A percentile compares a stretch with the other conserved stretches of the same genome.
These are phyloP conservation scores for Neotoxoptera formosana DNA, from an alignment of 1,140 invertebrate species.

Conservation along the genomic window DNA sequence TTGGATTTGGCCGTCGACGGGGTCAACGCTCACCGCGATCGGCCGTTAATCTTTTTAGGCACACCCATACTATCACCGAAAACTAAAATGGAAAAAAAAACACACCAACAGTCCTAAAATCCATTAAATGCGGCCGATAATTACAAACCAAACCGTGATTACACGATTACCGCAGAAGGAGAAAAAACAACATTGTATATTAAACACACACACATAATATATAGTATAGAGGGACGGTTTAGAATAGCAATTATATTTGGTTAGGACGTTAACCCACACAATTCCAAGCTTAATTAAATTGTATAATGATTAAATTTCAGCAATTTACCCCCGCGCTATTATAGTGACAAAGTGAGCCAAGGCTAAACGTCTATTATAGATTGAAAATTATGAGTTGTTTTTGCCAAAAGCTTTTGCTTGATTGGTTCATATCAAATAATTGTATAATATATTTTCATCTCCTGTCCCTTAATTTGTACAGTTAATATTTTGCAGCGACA, in stretches of 20 bases:
- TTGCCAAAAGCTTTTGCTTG: constrained; percentile 9
- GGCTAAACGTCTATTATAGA: constrained; percentile 16
- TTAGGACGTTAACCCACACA: constrained; percentile 37
- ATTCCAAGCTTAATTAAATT: constrained; percentile 33
- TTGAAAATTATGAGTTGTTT: background rate
- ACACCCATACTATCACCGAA: constrained; percentile 52
- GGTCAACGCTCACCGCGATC: constrained; percentile 43
- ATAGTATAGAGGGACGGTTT: constrained; percentile 3
- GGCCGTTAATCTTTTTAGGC: constrained; percentile 57
- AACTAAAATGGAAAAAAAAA: constrained; percentile 44
- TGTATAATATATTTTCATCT: background rate
- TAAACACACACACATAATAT: background rate
- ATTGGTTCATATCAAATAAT: background rate
- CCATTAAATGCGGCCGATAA: constrained; percentile 40
- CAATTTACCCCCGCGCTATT: background rate
- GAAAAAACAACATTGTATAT: background rate
- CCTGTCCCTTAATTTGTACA: background rate
- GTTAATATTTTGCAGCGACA: background rate
- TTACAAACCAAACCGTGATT: constrained; percentile 43
- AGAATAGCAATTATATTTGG: constrained; percentile 29
- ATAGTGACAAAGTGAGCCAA: constrained; percentile 6
- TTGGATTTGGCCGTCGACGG: constrained; percentile 19
- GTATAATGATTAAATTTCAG: constrained; percentile 26
- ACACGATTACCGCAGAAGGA: background rate
- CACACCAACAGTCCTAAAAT: constrained; percentile 32